phyloP scores from a whole-genome alignment of 2,888 invertebrate species.

The Capitulum mitella region DNA sequence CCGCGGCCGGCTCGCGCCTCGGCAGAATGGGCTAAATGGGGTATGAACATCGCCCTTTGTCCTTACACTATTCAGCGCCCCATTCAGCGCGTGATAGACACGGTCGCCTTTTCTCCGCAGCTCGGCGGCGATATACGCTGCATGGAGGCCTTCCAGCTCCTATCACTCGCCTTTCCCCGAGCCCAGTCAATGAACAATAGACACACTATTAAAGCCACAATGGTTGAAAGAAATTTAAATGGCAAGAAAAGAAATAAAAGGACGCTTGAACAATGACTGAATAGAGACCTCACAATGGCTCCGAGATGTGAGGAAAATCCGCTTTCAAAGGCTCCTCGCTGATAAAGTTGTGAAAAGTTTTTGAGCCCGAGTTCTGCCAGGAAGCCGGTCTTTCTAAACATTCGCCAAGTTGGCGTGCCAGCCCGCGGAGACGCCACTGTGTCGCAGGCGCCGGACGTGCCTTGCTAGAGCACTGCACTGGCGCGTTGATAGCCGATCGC shows the following conservation, averaged over 20 bases:
- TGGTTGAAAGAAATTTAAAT: slow-evolving; percentile 25
- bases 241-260: slow-evolving; percentile 24
- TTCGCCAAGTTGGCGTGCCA: neutral
- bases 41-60: slow-evolving; percentile 23
- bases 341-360: slow-evolving; percentile 22
- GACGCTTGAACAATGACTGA: slow-evolving; percentile 24
- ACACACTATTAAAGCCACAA: slow-evolving; percentile 24
- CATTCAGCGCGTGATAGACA: neutral
- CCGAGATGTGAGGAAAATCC: slow-evolving; percentile 21
- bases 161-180: neutral
- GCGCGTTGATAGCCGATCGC: too few relatives aligned
- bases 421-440: too few relatives aligned
- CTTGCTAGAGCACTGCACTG: too few relatives aligned
- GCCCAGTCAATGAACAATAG: slow-evolving; percentile 22
- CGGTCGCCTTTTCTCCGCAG: neutral
- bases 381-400: slow-evolving; percentile 9
- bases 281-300: slow-evolving; percentile 5
- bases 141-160: neutral
- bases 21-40: slow-evolving; percentile 20
- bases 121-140: neutral
- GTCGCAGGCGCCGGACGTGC: too few relatives aligned
- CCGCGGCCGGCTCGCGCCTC: neutral
- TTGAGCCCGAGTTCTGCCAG: slow-evolving; percentile 9
- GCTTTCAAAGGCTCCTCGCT: neutral
- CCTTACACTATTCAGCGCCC: slow-evolving; percentile 8